Evolutionary conservation across 2,888 invertebrate genomes (phyloP).

Genomic region (Coronaproctus castanopsis): DNA sequence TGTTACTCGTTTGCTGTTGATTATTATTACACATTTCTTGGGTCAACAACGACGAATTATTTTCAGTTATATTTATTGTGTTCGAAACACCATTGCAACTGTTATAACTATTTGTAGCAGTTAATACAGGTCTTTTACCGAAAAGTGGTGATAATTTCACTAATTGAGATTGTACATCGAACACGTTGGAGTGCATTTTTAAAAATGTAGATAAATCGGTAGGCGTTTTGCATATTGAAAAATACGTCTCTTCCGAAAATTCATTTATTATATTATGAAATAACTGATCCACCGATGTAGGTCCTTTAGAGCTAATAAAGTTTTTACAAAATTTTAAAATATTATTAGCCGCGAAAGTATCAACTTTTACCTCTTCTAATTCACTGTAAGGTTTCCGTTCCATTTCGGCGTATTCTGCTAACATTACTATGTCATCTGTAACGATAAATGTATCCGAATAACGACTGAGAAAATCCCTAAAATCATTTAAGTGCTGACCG

Average conservation of each 20-base stretch:
- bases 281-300: slow-evolving; percentile 66
- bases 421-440: slow-evolving; percentile 56
- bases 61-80: background rate
- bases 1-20: slow-evolving; percentile 29
- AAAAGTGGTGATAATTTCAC: slow-evolving; percentile 11
- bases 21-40: slow-evolving; percentile 34
- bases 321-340: slow-evolving; percentile 62
- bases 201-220: slow-evolving; percentile 76
- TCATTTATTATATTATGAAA: slow-evolving; percentile 59
- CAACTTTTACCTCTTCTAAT: slow-evolving; percentile 54
- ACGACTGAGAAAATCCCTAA: slow-evolving; percentile 66
- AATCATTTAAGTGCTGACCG: slow-evolving; percentile 80
- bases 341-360: slow-evolving; percentile 62
- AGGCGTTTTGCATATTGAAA: slow-evolving; percentile 73
- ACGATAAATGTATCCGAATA: slow-evolving; percentile 72
- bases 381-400: slow-evolving; percentile 46
- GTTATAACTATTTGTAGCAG: background rate
- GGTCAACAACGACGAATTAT: slow-evolving; percentile 27
- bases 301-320: slow-evolving; percentile 60
- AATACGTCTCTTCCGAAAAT: slow-evolving; percentile 57
- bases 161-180: slow-evolving; percentile 71
- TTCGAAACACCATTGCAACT: background rate
- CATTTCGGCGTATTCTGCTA: slow-evolving; percentile 42
- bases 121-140: slow-evolving; percentile 15
- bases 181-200: slow-evolving; percentile 81